A percentile compares a stretch with the other conserved stretches of the same genome.
Evolutionary conservation across 2,888 invertebrate species (phyloP).

Genomic region (Orchesella flavescens): DNA sequence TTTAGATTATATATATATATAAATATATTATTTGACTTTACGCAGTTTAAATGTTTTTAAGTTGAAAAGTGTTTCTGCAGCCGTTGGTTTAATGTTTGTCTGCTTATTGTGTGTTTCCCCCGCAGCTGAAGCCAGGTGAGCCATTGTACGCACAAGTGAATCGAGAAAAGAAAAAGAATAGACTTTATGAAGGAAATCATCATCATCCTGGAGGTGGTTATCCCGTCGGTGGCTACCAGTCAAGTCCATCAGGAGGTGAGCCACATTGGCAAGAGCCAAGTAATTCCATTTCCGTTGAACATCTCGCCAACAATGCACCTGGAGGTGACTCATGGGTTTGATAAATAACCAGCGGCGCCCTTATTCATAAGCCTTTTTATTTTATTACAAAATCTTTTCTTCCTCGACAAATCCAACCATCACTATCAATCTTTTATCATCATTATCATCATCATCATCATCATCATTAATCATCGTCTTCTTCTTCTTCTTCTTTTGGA

Average conservation of each 20-base stretch:
- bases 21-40: too few species aligned
- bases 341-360: slow-evolving; percentile 8
- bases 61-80: background rate
- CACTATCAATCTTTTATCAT: background rate
- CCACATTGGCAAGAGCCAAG: slow-evolving; percentile 67
- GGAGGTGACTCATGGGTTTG: slow-evolving; percentile 72
- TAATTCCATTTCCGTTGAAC: slow-evolving; percentile 66
- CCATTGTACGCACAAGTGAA: slow-evolving; percentile 81
- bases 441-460: background rate
- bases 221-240: slow-evolving; percentile 66
- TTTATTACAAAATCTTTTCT: slow-evolving; percentile 8
- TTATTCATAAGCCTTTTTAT: background rate
- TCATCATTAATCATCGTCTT: background rate
- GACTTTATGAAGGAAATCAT: slow-evolving; percentile 72
- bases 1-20: too few species aligned
- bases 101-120: background rate
- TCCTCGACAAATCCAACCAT: background rate
- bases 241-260: slow-evolving; percentile 66
- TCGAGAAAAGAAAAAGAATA: slow-evolving; percentile 80
- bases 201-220: slow-evolving; percentile 50
- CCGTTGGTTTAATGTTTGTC: background rate
- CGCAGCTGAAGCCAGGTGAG: slow-evolving; percentile 78
- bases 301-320: slow-evolving; percentile 68
- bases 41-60: too few species aligned
- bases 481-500: slow-evolving; percentile 6